A percentile compares a stretch with the other conserved stretches of the same genome.
Conservation (phyloP, 2,113 vertebrate genomes). For the Apeltes quadracus region DNA sequence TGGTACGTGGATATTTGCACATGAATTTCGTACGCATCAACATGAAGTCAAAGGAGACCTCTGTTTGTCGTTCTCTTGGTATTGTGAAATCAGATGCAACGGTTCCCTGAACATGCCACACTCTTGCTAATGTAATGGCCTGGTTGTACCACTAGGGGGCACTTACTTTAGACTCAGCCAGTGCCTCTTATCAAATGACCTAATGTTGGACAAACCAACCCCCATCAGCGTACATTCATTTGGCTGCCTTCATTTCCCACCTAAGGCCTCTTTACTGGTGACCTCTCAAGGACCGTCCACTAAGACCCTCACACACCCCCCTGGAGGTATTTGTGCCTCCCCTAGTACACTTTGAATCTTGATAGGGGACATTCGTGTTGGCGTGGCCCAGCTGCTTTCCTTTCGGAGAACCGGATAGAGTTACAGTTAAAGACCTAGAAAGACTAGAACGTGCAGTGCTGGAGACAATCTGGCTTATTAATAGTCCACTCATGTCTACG, state of each 20-base stretch:
- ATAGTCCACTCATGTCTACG: constrained; percentile 20
- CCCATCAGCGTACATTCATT: constrained; percentile 9
- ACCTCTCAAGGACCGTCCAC: constrained; percentile 22
- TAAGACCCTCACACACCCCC: constrained; percentile 26
- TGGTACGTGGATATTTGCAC: not conserved
- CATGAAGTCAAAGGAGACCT: not conserved
- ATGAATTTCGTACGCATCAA: not conserved
- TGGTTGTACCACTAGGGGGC: constrained; percentile 39
- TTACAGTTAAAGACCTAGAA: constrained; percentile 36
- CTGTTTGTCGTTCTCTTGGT: not conserved
- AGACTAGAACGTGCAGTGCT: constrained; percentile 17
- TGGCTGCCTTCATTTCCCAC: constrained; percentile 30
- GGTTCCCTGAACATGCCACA: not conserved
- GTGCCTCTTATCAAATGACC: not conserved
- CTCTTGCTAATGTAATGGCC: not conserved
- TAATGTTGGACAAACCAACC: not conserved
- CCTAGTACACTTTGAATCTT: constrained; percentile 55
- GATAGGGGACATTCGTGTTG: constrained; percentile 49
- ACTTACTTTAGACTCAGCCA: not conserved
- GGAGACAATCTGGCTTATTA: constrained; percentile 37
- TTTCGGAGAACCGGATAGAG: constrained; percentile 3
- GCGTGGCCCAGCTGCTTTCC: constrained; percentile 23
- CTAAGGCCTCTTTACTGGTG: constrained; percentile 33
- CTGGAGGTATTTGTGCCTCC: constrained; percentile 32
- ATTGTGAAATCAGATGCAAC: constrained; percentile 2